A percentile compares a stretch with the other conserved stretches of the same genome.
Conservation (phyloP, 2,888 invertebrate genomes). For the Lithosia quadra region DNA sequence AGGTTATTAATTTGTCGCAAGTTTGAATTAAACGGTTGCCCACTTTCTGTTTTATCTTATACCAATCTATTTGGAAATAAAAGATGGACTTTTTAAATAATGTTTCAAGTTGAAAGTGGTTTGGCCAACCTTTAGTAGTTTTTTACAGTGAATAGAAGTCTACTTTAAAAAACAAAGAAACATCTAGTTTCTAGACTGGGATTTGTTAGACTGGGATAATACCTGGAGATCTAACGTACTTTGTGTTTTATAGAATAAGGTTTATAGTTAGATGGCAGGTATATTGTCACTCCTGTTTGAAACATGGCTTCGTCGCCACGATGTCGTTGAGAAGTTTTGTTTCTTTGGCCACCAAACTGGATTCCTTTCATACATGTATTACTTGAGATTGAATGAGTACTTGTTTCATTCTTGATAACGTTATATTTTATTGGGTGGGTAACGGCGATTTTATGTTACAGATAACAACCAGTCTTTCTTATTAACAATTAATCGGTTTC, state of each 20-base stretch:
- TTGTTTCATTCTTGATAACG: constrained; percentile 66
- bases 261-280: constrained; percentile 33
- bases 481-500: neutral
- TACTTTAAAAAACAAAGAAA: constrained; percentile 47
- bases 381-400: constrained; percentile 67
- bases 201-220: constrained; percentile 45
- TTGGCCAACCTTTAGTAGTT: constrained; percentile 31
- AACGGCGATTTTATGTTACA: constrained; percentile 40
- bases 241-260: constrained; percentile 43
- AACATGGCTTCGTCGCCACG: constrained; percentile 42
- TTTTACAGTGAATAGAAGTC: constrained; percentile 32
- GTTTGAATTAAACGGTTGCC: constrained; percentile 44
- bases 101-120: constrained; percentile 35
- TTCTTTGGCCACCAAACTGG: constrained; percentile 69
- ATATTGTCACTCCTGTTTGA: constrained; percentile 34
- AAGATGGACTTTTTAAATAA: constrained; percentile 27
- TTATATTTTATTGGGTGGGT: constrained; percentile 51
- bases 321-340: constrained; percentile 60
- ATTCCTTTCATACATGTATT: constrained; percentile 71
- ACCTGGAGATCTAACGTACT: constrained; percentile 13
- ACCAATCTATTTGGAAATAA: constrained; percentile 40
- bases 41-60: constrained; percentile 49
- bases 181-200: constrained; percentile 47
- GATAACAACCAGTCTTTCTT: constrained; percentile 9
- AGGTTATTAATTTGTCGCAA: constrained; percentile 37